Conservation (phyloP, 37 sponge, comb jelly and placozoan species). For the Cliona cf. orientalis region DNA sequence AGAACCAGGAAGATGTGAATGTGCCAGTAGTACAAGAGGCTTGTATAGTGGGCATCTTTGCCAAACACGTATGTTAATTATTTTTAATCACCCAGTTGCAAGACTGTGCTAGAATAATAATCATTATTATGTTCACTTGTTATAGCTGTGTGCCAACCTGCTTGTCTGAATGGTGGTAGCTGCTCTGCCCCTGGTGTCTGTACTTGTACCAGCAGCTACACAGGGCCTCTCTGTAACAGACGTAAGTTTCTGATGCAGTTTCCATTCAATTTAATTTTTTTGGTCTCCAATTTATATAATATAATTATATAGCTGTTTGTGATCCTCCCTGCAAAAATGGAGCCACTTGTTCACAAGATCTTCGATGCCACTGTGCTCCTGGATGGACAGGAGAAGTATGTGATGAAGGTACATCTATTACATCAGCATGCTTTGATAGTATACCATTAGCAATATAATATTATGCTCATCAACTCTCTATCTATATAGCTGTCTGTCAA, state of each 20-base stretch:
- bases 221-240: neutral
- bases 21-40: neutral
- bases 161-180: constrained; percentile 7
- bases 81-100: too few relatives aligned
- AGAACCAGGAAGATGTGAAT: neutral
- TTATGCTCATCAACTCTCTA: too few relatives aligned
- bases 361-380: neutral
- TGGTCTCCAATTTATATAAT: neutral
- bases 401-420: neutral
- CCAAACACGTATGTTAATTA: neutral
- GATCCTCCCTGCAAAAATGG: constrained; percentile 5
- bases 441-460: too few relatives aligned
- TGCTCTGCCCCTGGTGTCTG: neutral
- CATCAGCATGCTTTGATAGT: neutral
- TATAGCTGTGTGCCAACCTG: neutral
- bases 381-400: constrained; percentile 6
- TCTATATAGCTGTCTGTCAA: neutral
- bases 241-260: neutral
- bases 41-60: neutral
- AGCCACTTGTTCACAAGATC: neutral
- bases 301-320: constrained; percentile 1
- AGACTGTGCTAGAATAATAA: too few relatives aligned
- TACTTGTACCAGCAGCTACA: neutral
- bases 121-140: neutral
- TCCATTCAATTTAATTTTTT: neutral